A percentile compares a stretch with the other conserved stretches of the same genome.
These are phyloP conservation scores for Astyanax mexicanus DNA, from an alignment of 2,797 vertebrate species.

Conservation along the genomic window DNA sequence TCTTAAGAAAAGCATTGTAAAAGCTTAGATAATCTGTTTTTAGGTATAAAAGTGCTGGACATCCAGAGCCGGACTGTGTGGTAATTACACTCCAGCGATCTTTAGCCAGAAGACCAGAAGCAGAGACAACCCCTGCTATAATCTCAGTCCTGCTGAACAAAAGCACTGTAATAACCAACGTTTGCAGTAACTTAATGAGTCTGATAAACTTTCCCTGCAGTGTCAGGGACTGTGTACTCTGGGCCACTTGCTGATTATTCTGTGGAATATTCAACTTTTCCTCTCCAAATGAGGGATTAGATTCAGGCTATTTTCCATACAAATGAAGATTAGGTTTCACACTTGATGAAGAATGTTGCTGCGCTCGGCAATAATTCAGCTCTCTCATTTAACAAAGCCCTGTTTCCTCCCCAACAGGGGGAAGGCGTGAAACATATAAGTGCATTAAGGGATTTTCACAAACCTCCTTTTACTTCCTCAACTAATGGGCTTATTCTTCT, in stretches of 20 bases:
- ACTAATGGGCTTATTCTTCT: constrained; percentile 51
- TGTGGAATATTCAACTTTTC: constrained; percentile 23
- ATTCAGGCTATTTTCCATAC: constrained; percentile 48
- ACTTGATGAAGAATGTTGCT: constrained; percentile 20
- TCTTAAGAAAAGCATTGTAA: too few species aligned
- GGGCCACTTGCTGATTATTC: constrained; percentile 29
- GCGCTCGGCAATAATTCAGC: constrained; percentile 8
- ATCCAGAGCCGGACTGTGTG: constrained; percentile 14
- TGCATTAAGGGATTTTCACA: constrained; percentile 50
- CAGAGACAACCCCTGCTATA: constrained; percentile 42
- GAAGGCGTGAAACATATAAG: constrained; percentile 33
- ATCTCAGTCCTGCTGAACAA: constrained; percentile 37
- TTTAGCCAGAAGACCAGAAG: constrained; percentile 33
- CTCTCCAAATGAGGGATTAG: constrained; percentile 50
- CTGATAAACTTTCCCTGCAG: constrained; percentile 49
- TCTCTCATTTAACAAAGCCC: constrained; percentile 29
- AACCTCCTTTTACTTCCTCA: constrained; percentile 33
- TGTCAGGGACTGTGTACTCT: constrained; percentile 43
- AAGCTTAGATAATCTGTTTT: background rate
- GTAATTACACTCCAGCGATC: constrained; percentile 35
- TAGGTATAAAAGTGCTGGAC: constrained; percentile 12
- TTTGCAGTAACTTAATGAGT: constrained; percentile 54
- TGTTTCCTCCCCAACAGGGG: constrained; percentile 16
- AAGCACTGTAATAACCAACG: constrained; percentile 31
- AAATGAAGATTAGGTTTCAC: constrained; percentile 53